Conservation (phyloP, 2,113 vertebrate genomes). For the Butorides virescens region DNA sequence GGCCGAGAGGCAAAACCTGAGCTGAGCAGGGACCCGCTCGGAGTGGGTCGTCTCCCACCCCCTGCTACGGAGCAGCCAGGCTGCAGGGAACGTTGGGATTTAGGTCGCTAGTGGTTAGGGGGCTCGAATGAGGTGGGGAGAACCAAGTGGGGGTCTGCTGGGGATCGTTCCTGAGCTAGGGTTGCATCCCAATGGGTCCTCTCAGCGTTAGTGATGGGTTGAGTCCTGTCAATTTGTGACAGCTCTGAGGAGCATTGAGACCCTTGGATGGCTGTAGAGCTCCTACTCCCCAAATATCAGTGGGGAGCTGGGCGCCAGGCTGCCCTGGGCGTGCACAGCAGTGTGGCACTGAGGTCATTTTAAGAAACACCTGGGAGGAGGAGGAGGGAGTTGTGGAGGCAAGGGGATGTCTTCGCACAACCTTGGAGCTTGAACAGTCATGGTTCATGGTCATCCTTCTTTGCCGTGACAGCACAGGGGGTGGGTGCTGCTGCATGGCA, state of each 20-base stretch:
- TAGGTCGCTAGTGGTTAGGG: accelerated
- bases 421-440: neutral
- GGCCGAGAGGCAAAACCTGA: neutral
- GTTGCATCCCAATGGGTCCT: neutral
- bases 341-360: too few relatives aligned
- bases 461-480: neutral
- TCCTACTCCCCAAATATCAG: neutral
- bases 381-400: neutral
- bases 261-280: neutral
- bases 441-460: neutral
- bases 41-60: neutral
- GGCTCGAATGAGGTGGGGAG: accelerated
- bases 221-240: neutral
- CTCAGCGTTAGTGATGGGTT: neutral
- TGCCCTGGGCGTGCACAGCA: accelerated
- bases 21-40: neutral
- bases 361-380: neutral
- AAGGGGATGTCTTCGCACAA: neutral
- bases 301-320: neutral
- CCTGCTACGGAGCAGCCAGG: accelerated
- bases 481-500: neutral
- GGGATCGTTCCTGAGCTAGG: neutral
- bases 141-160: neutral
- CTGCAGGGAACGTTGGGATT: neutral
- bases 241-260: neutral